Conservation (phyloP, 2,113 vertebrate genomes). For the Sinocyclocheilus anophthalmus region DNA sequence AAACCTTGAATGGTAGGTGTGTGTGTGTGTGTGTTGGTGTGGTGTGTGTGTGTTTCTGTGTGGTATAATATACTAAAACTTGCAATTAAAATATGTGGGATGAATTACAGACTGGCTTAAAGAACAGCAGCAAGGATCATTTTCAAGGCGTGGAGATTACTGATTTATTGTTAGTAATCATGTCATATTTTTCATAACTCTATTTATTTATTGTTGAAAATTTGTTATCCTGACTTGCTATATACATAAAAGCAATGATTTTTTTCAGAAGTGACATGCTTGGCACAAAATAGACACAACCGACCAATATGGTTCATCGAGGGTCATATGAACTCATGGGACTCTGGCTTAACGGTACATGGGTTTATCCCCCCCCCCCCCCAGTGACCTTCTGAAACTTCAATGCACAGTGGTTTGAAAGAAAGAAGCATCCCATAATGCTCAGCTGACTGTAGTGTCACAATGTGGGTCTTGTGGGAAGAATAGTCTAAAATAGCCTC, state of each 20-base stretch:
- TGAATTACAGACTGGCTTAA: no score
- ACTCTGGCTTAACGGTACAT: neutral
- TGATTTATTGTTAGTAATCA: no score
- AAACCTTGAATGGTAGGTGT: no score
- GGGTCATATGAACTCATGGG: neutral
- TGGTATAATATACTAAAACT: no score
- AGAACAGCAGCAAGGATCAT: no score
- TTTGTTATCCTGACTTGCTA: neutral
- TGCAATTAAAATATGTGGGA: no score
- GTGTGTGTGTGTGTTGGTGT: no score
- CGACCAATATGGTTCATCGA: neutral
- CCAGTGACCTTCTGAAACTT: constrained; percentile 1
- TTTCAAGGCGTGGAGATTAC: no score
- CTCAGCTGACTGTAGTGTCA: neutral
- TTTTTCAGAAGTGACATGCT: neutral
- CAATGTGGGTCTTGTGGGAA: neutral
- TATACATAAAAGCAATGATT: neutral
- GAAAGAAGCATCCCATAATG: constrained; percentile 5
- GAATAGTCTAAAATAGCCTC: constrained; percentile 26
- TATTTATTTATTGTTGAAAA: no score
- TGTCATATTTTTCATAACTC: no score
- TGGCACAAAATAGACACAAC: neutral
- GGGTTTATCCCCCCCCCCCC: no score
- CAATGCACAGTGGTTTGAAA: neutral
- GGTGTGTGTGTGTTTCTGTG: no score